These are phyloP conservation scores for Plodia interpunctella DNA, from an alignment of 1,140 invertebrate genomes.

Conservation along the genomic window DNA sequence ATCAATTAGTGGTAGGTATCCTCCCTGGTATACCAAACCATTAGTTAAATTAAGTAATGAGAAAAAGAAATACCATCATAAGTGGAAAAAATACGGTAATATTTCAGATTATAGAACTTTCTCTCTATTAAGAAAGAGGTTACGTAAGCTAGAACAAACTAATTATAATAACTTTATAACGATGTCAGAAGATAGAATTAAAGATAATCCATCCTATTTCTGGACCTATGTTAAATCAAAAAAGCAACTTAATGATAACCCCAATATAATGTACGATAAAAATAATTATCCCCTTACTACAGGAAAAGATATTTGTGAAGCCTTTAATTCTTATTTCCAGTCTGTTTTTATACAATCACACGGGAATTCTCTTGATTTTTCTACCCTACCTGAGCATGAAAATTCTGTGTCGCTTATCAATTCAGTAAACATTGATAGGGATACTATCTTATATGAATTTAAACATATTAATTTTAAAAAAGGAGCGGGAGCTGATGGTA, in stretches of 20 bases:
- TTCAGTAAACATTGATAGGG: conserved; percentile 10
- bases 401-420: background rate
- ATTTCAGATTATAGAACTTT: conserved; percentile 9
- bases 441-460: conserved; percentile 4
- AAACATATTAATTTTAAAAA: conserved; percentile 7
- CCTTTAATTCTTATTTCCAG: conserved; percentile 12
- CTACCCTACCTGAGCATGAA: background rate
- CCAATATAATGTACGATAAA: conserved; percentile 5
- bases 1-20: conserved; percentile 2
- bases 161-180: conserved; percentile 12
- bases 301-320: background rate
- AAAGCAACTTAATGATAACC: background rate
- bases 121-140: conserved; percentile 8
- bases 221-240: conserved; percentile 15
- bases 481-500: conserved; percentile 12
- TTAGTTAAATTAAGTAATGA: conserved; percentile 10
- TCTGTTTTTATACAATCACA: conserved; percentile 3
- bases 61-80: conserved; percentile 12
- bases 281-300: background rate
- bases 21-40: conserved; percentile 12
- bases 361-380: background rate
- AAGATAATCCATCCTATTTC: conserved; percentile 8
- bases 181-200: conserved; percentile 12
- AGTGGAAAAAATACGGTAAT: conserved; percentile 14
- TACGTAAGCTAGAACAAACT: background rate